A percentile compares a stretch with the other conserved stretches of the same genome.
Evolutionary conservation across 2,797 vertebrate genomes (phyloP).

Genomic region (Vultur gryphus): DNA sequence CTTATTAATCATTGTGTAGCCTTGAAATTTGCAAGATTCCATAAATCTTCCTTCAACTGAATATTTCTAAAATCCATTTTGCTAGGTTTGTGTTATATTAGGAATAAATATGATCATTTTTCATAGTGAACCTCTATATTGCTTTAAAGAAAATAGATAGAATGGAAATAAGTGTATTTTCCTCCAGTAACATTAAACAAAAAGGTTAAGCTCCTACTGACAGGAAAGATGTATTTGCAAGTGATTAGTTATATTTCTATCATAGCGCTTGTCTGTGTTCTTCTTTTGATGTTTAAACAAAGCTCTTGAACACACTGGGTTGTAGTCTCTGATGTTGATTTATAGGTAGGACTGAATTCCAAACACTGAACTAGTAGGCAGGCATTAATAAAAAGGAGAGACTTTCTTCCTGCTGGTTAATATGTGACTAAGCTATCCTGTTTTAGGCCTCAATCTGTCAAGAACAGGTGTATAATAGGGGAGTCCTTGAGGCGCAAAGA

Average conservation of each 20-base stretch:
- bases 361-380: conserved; percentile 74
- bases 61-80: conserved; percentile 25
- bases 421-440: conserved; percentile 69
- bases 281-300: conserved; percentile 83
- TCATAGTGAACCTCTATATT: conserved; percentile 21
- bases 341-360: conserved; percentile 81
- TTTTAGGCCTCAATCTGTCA: conserved; percentile 76
- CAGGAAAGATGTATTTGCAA: conserved; percentile 83
- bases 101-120: conserved; percentile 63
- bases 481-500: conserved; percentile 69
- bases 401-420: conserved; percentile 75
- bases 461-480: conserved; percentile 67
- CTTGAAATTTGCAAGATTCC: conserved; percentile 28
- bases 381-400: conserved; percentile 71
- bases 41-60: background rate
- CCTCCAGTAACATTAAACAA: conserved; percentile 76
- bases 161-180: conserved; percentile 70
- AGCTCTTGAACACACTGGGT: conserved; percentile 79
- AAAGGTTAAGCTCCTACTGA: conserved; percentile 83
- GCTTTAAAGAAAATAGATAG: conserved; percentile 66
- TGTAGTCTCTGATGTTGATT: conserved; percentile 82
- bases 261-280: conserved; percentile 75
- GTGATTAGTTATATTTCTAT: conserved; percentile 84
- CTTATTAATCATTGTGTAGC: conserved; percentile 20
- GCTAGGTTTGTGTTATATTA: background rate